Percentiles rank a stretch among this genome's conserved stretches.
These are phyloP conservation scores for Tetropium fuscum DNA, from an alignment of 2,888 invertebrate genomes.

Conservation along the genomic window DNA sequence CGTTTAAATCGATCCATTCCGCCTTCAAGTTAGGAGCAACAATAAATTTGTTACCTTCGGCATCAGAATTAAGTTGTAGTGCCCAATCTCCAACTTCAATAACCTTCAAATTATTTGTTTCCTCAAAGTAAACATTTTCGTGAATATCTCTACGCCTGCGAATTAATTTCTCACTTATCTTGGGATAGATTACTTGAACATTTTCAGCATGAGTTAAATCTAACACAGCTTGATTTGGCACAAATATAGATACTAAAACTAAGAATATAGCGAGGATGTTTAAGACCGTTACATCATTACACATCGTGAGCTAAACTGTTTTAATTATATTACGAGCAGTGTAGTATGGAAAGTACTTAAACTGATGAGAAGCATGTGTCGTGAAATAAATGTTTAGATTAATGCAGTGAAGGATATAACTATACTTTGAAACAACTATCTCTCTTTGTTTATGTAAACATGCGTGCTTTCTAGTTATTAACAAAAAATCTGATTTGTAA, in stretches of 20 bases:
- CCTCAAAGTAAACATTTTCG: constrained; percentile 47
- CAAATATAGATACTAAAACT: constrained; percentile 5
- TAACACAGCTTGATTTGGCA: constrained; percentile 2
- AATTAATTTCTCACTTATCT: constrained; percentile 41
- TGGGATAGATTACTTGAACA: constrained; percentile 49
- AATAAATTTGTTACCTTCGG: constrained; percentile 52
- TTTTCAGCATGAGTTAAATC: constrained; percentile 38
- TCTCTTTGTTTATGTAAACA: too few species aligned
- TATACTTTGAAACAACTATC: too few species aligned
- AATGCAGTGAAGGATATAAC: too few species aligned
- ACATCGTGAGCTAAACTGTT: constrained; percentile 30
- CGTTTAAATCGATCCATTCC: constrained; percentile 51
- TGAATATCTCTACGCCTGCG: constrained; percentile 44
- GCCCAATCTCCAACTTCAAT: constrained; percentile 55
- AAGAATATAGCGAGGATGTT: constrained; percentile 10
- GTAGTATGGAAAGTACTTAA: constrained; percentile 3
- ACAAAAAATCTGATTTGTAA: too few species aligned
- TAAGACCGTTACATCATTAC: constrained; percentile 20
- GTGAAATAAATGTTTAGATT: constrained; percentile 15
- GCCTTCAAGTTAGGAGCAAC: constrained; percentile 50
- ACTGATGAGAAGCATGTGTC: constrained; percentile 18
- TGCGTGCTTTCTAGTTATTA: too few species aligned
- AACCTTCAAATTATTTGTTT: constrained; percentile 49
- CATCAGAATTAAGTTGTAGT: constrained; percentile 51
- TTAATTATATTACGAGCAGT: constrained; percentile 13